Percentiles rank a stretch among this genome's conserved stretches.
These are phyloP conservation scores for Atopsyche davidsoni DNA, from an alignment of 1,140 invertebrate species.

Conservation along the genomic window DNA sequence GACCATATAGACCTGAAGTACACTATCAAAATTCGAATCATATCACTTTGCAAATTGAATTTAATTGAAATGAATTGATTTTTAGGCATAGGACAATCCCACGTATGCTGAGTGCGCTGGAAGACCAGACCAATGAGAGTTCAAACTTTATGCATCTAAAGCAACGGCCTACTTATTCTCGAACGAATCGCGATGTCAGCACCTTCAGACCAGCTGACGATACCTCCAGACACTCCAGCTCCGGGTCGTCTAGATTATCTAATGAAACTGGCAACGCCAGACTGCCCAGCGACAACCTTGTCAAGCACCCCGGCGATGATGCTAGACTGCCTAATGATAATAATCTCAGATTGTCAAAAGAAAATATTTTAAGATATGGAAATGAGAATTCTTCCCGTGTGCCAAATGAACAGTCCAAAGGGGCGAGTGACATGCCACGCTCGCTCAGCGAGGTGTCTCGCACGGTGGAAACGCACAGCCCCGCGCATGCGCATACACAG, in stretches of 20 bases:
- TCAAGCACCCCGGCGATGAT: conserved; percentile 1
- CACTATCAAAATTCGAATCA: too few relatives aligned
- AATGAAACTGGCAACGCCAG: conserved; percentile 4
- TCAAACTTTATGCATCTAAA: conserved; percentile 22
- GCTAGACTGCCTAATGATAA: conserved; percentile 7
- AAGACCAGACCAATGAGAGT: conserved; percentile 27
- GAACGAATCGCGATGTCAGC: conserved; percentile 34
- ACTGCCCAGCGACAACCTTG: conserved; percentile 15
- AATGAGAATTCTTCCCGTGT: conserved; percentile 22
- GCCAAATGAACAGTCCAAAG: conserved; percentile 17
- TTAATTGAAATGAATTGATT: too few relatives aligned
- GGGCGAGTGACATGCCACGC: conserved; percentile 16
- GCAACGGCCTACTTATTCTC: conserved; percentile 27
- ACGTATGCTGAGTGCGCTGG: conserved; percentile 40
- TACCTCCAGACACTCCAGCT: conserved; percentile 19
- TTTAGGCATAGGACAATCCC: conserved; percentile 44
- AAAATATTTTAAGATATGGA: conserved; percentile 24
- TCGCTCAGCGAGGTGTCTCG: conserved; percentile 19
- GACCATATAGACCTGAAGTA: too few relatives aligned
- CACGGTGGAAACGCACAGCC: conserved; percentile 16
- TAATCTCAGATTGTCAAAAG: conserved; percentile 22
- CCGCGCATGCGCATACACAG: conserved; percentile 4
- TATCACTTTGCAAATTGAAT: too few relatives aligned
- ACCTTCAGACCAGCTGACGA: conserved; percentile 37
- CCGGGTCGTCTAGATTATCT: conserved; percentile 23